Evolutionary conservation across 2,888 invertebrate genomes (phyloP).

Genomic region (Pseudeuparius sepicola): DNA sequence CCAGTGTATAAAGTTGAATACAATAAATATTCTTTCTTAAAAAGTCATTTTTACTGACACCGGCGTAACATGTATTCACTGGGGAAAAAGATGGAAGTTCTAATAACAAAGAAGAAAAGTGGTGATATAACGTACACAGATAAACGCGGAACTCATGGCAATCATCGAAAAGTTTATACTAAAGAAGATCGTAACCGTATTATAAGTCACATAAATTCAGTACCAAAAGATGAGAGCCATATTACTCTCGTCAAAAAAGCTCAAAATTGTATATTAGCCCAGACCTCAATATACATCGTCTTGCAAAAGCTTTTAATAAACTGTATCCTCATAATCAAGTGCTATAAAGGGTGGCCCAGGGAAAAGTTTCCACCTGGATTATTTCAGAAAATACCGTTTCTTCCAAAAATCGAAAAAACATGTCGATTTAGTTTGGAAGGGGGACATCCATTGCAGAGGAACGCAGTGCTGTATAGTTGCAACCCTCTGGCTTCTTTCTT

Average conservation of each 20-base stretch:
- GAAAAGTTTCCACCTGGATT: too few relatives aligned
- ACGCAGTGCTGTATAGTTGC: too few relatives aligned
- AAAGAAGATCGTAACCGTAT: conserved; percentile 6
- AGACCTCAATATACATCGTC: conserved; percentile 8
- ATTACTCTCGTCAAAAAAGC: conserved; percentile 9
- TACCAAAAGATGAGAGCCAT: conserved; percentile 9
- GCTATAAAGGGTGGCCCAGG: too few relatives aligned
- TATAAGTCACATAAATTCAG: conserved; percentile 10
- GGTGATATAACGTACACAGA: conserved; percentile 13
- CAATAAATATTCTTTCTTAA: too few relatives aligned
- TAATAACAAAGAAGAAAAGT: conserved; percentile 12
- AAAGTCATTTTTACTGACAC: too few relatives aligned
- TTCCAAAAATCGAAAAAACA: too few relatives aligned
- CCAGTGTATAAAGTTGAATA: too few relatives aligned
- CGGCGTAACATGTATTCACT: conserved; percentile 1
- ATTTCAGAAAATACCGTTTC: too few relatives aligned
- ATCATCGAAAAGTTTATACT: conserved; percentile 11
- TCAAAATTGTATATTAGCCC: conserved; percentile 7
- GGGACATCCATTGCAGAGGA: too few relatives aligned
- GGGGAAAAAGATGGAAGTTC: conserved; percentile 5
- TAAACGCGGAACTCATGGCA: conserved; percentile 12
- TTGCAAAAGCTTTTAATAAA: conserved; percentile 10
- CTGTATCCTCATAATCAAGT: conserved; percentile 8
- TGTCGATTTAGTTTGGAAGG: too few relatives aligned
- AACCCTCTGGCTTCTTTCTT: too few relatives aligned